These are phyloP conservation scores for Sardinella longiceps DNA, from an alignment of 2,797 vertebrate species.

Conservation along the genomic window DNA sequence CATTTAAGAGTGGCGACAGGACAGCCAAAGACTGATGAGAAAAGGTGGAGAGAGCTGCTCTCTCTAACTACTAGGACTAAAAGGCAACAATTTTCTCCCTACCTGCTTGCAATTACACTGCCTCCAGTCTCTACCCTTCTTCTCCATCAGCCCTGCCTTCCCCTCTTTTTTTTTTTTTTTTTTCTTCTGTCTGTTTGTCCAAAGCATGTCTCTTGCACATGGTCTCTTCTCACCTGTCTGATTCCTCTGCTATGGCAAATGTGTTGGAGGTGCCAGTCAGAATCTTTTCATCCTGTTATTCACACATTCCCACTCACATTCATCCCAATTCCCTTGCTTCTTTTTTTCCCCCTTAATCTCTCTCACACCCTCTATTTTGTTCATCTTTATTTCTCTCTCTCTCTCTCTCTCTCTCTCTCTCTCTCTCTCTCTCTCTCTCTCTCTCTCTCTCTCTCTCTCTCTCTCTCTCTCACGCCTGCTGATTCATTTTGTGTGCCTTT, in stretches of 20 bases:
- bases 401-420: background rate
- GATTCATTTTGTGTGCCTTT: background rate
- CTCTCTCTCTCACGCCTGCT: too few relatives aligned
- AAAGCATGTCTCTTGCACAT: background rate
- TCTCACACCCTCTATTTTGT: background rate
- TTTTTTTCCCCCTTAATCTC: background rate
- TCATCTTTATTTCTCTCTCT: background rate
- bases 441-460: background rate
- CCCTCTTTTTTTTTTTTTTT: background rate
- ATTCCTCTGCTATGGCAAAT: background rate
- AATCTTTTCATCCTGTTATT: background rate
- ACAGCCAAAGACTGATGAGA: background rate
- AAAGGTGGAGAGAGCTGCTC: conserved; percentile 7
- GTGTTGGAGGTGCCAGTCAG: background rate
- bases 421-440: background rate
- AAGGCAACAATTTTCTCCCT: conserved; percentile 9
- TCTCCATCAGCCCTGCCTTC: background rate
- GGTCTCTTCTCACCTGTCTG: background rate
- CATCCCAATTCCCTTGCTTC: background rate
- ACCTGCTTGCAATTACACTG: conserved; percentile 3
- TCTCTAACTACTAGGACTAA: conserved; percentile 3
- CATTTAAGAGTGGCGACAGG: background rate
- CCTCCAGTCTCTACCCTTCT: background rate
- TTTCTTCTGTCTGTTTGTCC: background rate
- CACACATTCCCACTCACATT: background rate